These are phyloP conservation scores for Coenonympha arcania DNA, from an alignment of 2,888 invertebrate genomes.

Conservation along the genomic window DNA sequence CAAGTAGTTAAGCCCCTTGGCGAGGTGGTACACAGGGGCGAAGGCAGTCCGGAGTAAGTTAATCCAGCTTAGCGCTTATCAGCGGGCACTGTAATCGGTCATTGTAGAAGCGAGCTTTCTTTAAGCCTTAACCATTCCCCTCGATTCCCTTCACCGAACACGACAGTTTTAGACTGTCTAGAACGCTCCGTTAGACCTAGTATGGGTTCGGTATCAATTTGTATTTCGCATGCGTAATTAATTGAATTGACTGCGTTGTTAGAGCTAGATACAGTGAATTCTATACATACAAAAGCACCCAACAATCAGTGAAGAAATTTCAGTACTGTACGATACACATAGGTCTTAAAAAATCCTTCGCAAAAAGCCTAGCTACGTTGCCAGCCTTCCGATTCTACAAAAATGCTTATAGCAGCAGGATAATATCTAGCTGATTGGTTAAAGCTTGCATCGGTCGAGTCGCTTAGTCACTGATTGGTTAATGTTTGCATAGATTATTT, in stretches of 20 bases:
- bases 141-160: constrained; percentile 10
- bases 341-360: too few species aligned
- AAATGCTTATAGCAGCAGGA: too few species aligned
- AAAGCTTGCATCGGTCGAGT: too few species aligned
- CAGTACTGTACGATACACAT: too few species aligned
- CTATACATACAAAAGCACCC: not conserved
- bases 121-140: constrained; percentile 9
- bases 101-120: constrained; percentile 14
- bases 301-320: too few species aligned
- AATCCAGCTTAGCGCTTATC: constrained; percentile 29
- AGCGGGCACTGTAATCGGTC: constrained; percentile 25
- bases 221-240: not conserved
- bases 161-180: constrained; percentile 15
- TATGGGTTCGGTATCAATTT: constrained; percentile 21
- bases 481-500: too few species aligned
- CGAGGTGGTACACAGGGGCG: not conserved
- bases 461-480: too few species aligned
- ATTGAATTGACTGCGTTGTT: not conserved
- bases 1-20: not conserved
- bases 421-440: too few species aligned
- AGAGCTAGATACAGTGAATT: not conserved
- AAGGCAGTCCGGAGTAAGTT: constrained; percentile 11
- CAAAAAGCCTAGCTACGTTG: too few species aligned
- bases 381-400: too few species aligned
- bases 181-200: constrained; percentile 3